phyloP scores from a whole-genome alignment of 2,888 invertebrate species.

The Plebejus argus region DNA sequence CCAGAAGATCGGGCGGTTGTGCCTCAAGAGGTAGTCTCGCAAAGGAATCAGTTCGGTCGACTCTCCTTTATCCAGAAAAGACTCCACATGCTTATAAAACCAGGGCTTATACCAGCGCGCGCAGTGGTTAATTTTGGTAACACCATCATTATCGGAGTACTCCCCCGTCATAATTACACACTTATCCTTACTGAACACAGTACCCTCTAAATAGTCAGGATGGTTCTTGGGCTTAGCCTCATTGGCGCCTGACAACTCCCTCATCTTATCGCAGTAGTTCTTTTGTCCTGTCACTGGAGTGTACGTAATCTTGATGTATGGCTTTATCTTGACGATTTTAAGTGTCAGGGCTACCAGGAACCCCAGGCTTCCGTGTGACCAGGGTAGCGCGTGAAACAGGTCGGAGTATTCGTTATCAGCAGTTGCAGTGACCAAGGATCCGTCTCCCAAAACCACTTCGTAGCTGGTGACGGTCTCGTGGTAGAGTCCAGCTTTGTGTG shows the following conservation, averaged over 20 bases:
- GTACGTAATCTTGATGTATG: slow-evolving; percentile 84
- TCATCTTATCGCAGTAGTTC: slow-evolving; percentile 82
- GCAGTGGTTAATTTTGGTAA: slow-evolving; percentile 77
- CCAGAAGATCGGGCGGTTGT: slow-evolving; percentile 87
- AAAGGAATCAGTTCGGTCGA: slow-evolving; percentile 83
- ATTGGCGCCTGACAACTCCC: slow-evolving; percentile 81
- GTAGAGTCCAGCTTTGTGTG: slow-evolving; percentile 85
- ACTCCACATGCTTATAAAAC: slow-evolving; percentile 85
- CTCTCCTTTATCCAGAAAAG: slow-evolving; percentile 76
- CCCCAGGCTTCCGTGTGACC: slow-evolving; percentile 85
- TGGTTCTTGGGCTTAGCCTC: slow-evolving; percentile 64
- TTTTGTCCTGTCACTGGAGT: slow-evolving; percentile 82
- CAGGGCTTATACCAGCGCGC: slow-evolving; percentile 86
- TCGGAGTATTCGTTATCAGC: slow-evolving; percentile 80
- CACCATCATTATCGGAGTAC: slow-evolving; percentile 80
- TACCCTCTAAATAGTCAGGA: slow-evolving; percentile 85
- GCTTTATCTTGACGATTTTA: slow-evolving; percentile 82
- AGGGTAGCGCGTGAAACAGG: slow-evolving; percentile 82
- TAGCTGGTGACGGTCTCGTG: slow-evolving; percentile 84
- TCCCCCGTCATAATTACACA: slow-evolving; percentile 85
- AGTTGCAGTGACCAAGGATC: slow-evolving; percentile 80
- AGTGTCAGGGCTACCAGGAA: slow-evolving; percentile 84
- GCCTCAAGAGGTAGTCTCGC: slow-evolving; percentile 83
- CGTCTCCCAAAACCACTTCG: slow-evolving; percentile 84
- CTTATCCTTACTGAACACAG: slow-evolving; percentile 82